phyloP scores from a whole-genome alignment of 2,888 invertebrate species.

The Smittia aterrima region DNA sequence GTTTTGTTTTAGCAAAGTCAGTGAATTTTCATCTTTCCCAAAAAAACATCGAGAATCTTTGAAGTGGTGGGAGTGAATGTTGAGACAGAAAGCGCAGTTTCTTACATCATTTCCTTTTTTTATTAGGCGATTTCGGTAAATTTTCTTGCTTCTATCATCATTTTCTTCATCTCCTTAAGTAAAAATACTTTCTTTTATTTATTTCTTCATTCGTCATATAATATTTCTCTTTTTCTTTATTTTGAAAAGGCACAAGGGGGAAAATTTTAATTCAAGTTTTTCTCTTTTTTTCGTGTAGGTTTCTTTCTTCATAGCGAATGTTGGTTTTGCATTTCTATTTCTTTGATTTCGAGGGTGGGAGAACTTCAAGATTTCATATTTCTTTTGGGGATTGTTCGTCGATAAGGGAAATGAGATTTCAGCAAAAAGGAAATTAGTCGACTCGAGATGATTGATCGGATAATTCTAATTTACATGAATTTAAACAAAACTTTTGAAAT shows the following conservation, averaged over 20 bases:
- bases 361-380: too few species aligned
- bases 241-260: slow-evolving; percentile 35
- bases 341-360: too few species aligned
- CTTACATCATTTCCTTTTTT: background rate
- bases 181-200: slow-evolving; percentile 8
- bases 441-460: too few species aligned
- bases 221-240: background rate
- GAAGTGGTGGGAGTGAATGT: background rate
- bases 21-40: background rate
- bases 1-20: slow-evolving; percentile 23
- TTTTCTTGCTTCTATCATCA: slow-evolving; percentile 26
- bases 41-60: background rate
- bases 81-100: slow-evolving; percentile 10
- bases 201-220: background rate
- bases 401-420: too few species aligned
- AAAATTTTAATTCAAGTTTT: slow-evolving; percentile 18
- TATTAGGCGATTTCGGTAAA: background rate
- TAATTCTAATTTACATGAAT: too few species aligned
- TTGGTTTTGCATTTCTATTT: background rate
- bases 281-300: background rate
- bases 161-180: slow-evolving; percentile 13
- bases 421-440: too few species aligned
- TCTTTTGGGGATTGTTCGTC: too few species aligned
- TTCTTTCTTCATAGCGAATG: background rate
- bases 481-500: too few species aligned